Percentiles rank a stretch among this genome's conserved stretches.
phyloP scores from a whole-genome alignment of 2,888 invertebrate genomes.

The Sarcophaga caerulescens region DNA sequence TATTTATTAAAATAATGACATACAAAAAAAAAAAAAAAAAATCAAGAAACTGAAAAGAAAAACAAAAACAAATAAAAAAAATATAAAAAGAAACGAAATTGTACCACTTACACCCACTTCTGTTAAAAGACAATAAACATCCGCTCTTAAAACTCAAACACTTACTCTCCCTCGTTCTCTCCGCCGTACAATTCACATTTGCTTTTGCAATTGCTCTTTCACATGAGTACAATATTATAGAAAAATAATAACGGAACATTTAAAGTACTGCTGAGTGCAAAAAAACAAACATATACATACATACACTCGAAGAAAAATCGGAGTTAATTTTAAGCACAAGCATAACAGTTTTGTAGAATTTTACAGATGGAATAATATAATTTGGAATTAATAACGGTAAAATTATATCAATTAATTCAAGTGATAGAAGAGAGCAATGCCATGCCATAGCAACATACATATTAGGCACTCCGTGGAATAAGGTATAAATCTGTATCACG shows the following conservation, averaged over 20 bases:
- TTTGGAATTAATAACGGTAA: too few species aligned
- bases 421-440: too few species aligned
- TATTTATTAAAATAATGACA: conserved; percentile 42
- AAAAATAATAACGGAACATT: conserved; percentile 37
- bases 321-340: neutral
- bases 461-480: too few species aligned
- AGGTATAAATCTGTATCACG: too few species aligned
- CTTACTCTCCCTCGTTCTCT: neutral
- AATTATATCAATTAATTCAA: too few species aligned
- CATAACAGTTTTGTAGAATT: too few species aligned
- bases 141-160: conserved; percentile 22
- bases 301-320: neutral
- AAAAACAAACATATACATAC: conserved; percentile 19
- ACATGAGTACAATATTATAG: neutral
- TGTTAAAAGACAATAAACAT: conserved; percentile 47
- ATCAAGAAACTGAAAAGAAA: conserved; percentile 12
- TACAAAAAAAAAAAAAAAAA: conserved; percentile 31
- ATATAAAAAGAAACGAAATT: neutral
- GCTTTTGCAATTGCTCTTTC: too few species aligned
- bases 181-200: neutral
- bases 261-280: conserved; percentile 9
- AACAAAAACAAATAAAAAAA: conserved; percentile 33
- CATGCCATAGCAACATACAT: too few species aligned
- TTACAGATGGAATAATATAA: too few species aligned
- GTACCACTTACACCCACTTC: conserved; percentile 46